phyloP scores from a whole-genome alignment of 1,140 invertebrate species.

The Heliothis subflexa region DNA sequence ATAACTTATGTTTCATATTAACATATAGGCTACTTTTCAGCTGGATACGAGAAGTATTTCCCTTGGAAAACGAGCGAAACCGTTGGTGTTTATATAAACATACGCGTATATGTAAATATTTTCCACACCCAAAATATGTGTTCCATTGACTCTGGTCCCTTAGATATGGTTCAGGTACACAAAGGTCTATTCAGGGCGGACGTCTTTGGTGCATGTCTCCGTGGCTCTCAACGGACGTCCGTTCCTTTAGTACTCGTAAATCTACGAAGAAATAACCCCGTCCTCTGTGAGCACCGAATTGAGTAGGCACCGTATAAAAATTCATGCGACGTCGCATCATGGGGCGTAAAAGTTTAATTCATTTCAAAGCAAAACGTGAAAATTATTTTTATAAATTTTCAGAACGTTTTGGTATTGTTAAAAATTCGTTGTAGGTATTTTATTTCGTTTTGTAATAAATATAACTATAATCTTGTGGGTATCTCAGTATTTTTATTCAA shows the following conservation, averaged over 20 bases:
- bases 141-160: slow-evolving; percentile 1
- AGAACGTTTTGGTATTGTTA: slow-evolving; percentile 7
- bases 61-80: too few relatives aligned
- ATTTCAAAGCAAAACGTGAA: not conserved
- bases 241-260: slow-evolving; percentile 31
- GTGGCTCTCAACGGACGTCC: slow-evolving; percentile 22
- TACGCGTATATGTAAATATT: not conserved
- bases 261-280: slow-evolving; percentile 29
- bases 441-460: too few relatives aligned
- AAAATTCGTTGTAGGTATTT: not conserved
- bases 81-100: not conserved
- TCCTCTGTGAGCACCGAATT: not conserved
- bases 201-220: slow-evolving; percentile 8
- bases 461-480: too few relatives aligned
- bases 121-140: slow-evolving; percentile 8
- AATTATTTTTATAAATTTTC: not conserved
- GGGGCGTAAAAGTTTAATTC: not conserved
- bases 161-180: slow-evolving; percentile 20
- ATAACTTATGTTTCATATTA: too few relatives aligned
- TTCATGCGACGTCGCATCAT: slow-evolving; percentile 24
- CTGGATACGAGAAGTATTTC: too few relatives aligned
- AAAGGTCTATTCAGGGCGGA: slow-evolving; percentile 27
- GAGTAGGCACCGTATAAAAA: slow-evolving; percentile 28
- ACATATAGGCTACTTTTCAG: too few relatives aligned
- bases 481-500: too few relatives aligned